Evolutionary conservation across 2,797 vertebrate genomes (phyloP).

Genomic region (Pseudochromis fuscus): DNA sequence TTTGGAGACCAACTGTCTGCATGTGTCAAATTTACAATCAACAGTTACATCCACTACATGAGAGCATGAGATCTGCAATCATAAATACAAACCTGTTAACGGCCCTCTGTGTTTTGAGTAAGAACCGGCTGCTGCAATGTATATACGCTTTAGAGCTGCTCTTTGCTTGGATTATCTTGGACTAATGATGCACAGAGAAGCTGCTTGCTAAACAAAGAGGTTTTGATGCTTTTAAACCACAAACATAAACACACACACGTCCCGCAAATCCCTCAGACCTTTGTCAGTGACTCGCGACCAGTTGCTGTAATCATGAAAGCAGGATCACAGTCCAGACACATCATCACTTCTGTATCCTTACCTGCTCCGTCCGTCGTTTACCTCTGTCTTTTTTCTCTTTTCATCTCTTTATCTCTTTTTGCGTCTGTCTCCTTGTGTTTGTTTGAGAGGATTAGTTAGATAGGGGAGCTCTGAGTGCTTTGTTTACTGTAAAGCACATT

Average conservation of each 20-base stretch:
- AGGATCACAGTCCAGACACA: conserved; percentile 46
- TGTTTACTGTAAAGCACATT: conserved; percentile 80
- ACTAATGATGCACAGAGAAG: conserved; percentile 33
- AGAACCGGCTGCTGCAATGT: conserved; percentile 33
- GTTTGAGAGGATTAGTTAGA: conserved; percentile 77
- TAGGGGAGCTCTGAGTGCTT: conserved; percentile 65
- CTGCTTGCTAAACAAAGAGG: conserved; percentile 57
- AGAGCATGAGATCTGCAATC: not conserved
- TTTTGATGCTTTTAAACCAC: conserved; percentile 48
- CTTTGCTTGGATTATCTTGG: conserved; percentile 63
- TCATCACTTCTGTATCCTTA: conserved; percentile 54
- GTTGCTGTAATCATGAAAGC: conserved; percentile 48
- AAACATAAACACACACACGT: conserved; percentile 49
- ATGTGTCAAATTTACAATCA: conserved; percentile 8
- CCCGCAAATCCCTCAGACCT: conserved; percentile 52
- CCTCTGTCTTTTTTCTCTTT: conserved; percentile 48
- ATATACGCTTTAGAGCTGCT: conserved; percentile 41
- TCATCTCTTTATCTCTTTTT: conserved; percentile 63
- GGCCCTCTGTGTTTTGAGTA: conserved; percentile 15
- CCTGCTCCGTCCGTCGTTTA: conserved; percentile 55
- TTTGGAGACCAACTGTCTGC: conserved; percentile 17
- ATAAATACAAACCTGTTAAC: not conserved
- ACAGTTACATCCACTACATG: not conserved
- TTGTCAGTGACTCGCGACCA: conserved; percentile 40
- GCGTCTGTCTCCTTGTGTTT: conserved; percentile 49